A percentile compares a stretch with the other conserved stretches of the same genome.
These are phyloP conservation scores for Ataeniobius toweri DNA, from an alignment of 2,797 vertebrate species.

Conservation along the genomic window DNA sequence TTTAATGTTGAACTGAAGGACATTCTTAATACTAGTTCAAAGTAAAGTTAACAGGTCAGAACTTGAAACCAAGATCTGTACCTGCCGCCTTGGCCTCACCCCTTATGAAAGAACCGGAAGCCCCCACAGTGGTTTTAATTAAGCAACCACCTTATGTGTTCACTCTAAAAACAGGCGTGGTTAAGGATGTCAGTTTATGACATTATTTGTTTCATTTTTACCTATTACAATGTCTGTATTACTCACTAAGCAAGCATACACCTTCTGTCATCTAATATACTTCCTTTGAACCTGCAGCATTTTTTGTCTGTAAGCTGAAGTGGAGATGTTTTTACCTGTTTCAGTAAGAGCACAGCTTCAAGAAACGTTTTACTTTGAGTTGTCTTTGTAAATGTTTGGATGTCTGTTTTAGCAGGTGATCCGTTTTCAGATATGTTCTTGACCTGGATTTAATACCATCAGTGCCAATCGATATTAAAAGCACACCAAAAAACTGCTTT, in stretches of 20 bases:
- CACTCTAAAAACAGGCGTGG: slow-evolving; percentile 35
- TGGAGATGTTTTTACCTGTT: slow-evolving; percentile 8
- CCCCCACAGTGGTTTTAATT: slow-evolving; percentile 28
- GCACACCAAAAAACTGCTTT: background rate
- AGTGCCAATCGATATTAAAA: slow-evolving; percentile 4
- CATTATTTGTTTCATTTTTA: background rate
- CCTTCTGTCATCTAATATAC: slow-evolving; percentile 5
- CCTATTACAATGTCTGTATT: slow-evolving; percentile 13
- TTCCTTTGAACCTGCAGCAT: background rate
- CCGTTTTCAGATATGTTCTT: background rate
- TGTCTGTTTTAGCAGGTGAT: background rate
- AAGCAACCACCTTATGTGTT: slow-evolving; percentile 24
- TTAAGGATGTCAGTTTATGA: slow-evolving; percentile 24
- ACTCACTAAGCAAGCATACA: slow-evolving; percentile 2
- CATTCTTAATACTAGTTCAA: slow-evolving; percentile 11
- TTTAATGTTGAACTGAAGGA: slow-evolving; percentile 1
- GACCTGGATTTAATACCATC: slow-evolving; percentile 4
- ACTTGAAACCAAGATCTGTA: slow-evolving; percentile 35
- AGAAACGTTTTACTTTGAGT: background rate
- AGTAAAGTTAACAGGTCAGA: slow-evolving; percentile 26
- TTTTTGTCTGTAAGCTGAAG: background rate
- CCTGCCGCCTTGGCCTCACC: slow-evolving; percentile 46
- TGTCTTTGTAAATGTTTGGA: background rate
- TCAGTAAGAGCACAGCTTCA: slow-evolving; percentile 5
- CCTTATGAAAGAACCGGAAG: slow-evolving; percentile 29